These are phyloP conservation scores for Gari tellinella DNA, from an alignment of 2,888 invertebrate species.

Conservation along the genomic window DNA sequence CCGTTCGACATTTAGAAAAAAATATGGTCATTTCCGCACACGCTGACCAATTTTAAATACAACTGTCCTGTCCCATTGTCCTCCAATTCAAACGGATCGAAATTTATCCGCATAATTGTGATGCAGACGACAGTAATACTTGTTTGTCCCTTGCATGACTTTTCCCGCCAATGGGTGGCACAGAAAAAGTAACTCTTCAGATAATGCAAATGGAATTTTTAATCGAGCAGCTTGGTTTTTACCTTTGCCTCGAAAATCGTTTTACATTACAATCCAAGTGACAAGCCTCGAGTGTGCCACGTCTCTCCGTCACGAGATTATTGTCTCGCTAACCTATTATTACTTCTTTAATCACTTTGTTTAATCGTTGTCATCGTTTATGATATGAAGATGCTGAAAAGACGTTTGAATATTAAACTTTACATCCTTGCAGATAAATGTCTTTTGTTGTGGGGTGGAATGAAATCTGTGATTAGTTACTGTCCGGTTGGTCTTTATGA, in stretches of 20 bases:
- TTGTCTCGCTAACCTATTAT: conserved; percentile 56
- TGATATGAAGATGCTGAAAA: conserved; percentile 55
- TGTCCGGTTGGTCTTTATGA: conserved; percentile 50
- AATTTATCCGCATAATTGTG: conserved; percentile 56
- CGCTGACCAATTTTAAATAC: conserved; percentile 38
- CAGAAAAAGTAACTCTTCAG: conserved; percentile 43
- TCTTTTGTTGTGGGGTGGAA: conserved; percentile 57
- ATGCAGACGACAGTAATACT: conserved; percentile 62
- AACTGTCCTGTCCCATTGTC: conserved; percentile 42
- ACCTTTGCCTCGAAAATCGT: conserved; percentile 56
- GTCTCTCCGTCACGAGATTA: conserved; percentile 50
- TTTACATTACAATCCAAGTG: conserved; percentile 56
- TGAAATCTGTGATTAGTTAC: conserved; percentile 63
- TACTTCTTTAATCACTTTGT: conserved; percentile 61
- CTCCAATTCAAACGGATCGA: conserved; percentile 49
- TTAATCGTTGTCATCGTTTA: conserved; percentile 63
- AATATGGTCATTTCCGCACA: conserved; percentile 57
- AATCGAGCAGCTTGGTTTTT: conserved; percentile 66
- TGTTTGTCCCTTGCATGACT: conserved; percentile 54
- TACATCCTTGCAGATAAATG: conserved; percentile 61
- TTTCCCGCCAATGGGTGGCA: conserved; percentile 46
- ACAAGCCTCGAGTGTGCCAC: conserved; percentile 57
- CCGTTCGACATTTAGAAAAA: conserved; percentile 53
- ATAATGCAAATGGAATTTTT: conserved; percentile 54
- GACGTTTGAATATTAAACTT: conserved; percentile 66